Evolutionary conservation across 2,888 invertebrate species (phyloP), one percentile per base, ranked within the genome.

Genomic region (Suillia variegata): DNA sequence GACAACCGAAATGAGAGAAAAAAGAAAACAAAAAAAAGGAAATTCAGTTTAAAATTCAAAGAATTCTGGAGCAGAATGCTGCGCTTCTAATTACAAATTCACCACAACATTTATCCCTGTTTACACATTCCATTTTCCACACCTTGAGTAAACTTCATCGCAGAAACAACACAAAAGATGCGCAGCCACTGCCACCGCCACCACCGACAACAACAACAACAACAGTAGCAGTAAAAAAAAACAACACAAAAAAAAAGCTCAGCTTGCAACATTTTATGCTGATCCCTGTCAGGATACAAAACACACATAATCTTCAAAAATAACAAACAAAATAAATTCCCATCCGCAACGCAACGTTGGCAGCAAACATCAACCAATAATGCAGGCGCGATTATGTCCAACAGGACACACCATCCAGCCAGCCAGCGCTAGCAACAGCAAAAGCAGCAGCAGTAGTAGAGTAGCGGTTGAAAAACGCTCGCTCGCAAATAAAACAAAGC

Each of bases 271-370:
- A 78, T 79, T 78, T 78, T 78, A 79, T 78, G 78, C 78, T 78
- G 78, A 78, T 78, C 78, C 78, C 78, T 78, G 79, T 78, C 78
- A 78, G 79, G 77, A 71, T 74, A 76, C 78, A 79, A 79, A 79
- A 78, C 77, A 78, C 78, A 79, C 79, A 79, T 79, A 79, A 79
- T 79, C 79, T 79, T 76, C 75, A 77, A 79, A 79, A 79, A 73
- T 73, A 73, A 76, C 69, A 76, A 77, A 78, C 76, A 79, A 76
- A 74, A 66, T 68, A 69, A 69, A 70, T 70, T 67, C 64, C 65
- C 62, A 65, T 66, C 63, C 62, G 62, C 66, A 66, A 51, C 34
- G 34, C 18, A 52, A 64, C 65, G 31, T 52, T 66, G 67, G 66
- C 69, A 75, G 70, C 75, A 74, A 78, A 75, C 77, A 78, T 78